Percentiles rank a stretch among this genome's conserved stretches.
These are phyloP conservation scores for Danio rerio DNA, from an alignment of 2,113 vertebrate genomes.

Conservation along the genomic window DNA sequence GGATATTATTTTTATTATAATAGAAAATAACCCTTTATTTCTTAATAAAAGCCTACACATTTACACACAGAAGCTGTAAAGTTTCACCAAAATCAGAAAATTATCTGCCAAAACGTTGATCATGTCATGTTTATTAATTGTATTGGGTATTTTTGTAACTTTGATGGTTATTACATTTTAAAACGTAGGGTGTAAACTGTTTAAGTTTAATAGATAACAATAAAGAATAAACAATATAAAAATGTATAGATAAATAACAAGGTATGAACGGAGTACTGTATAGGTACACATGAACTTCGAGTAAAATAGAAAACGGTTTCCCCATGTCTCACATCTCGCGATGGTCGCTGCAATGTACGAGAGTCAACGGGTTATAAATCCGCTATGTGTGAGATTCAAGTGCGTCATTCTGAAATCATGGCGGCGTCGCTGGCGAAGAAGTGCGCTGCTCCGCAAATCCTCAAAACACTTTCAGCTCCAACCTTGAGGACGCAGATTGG, in stretches of 20 bases:
- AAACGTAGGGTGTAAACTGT: background rate
- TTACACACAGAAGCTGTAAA: background rate
- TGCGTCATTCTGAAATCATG: constrained; percentile 69
- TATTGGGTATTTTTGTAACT: no score
- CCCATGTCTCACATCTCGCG: constrained; percentile 9
- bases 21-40: no score
- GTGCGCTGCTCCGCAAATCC: constrained; percentile 65
- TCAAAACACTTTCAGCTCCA: constrained; percentile 68
- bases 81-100: constrained; percentile 2
- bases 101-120: background rate
- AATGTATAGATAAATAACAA: background rate
- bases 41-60: no score
- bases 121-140: background rate
- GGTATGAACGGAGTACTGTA: background rate
- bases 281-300: no score
- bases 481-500: constrained; percentile 64
- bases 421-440: constrained; percentile 61
- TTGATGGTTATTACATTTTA: no score
- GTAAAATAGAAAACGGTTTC: no score
- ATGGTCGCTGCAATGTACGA: background rate
- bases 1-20: no score
- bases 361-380: background rate
- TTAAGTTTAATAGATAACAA: background rate
- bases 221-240: background rate
- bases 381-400: constrained; percentile 1